Evolutionary conservation across 2,888 invertebrate species (phyloP).

Genomic region (Rambutsinella grinnellia): DNA sequence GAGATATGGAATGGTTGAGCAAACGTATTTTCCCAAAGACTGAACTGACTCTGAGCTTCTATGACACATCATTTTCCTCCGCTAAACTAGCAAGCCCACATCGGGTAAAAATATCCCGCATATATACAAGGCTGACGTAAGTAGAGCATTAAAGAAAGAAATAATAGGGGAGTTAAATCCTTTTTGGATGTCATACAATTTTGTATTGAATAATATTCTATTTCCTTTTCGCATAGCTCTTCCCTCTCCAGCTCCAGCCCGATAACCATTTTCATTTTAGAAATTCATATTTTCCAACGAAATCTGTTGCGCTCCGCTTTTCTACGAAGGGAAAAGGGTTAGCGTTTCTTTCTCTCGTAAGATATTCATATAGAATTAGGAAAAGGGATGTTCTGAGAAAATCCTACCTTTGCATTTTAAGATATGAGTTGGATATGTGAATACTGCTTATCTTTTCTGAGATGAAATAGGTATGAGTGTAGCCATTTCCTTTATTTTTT

Average conservation of each 20-base stretch:
- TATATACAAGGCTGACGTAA: constrained; percentile 32
- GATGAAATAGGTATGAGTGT: no score
- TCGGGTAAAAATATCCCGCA: neutral
- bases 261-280: constrained; percentile 16
- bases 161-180: constrained; percentile 55
- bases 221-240: neutral
- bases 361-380: neutral
- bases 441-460: no score
- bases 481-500: no score
- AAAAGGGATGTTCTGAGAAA: neutral
- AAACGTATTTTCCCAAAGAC: no score
- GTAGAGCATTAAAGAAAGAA: constrained; percentile 55
- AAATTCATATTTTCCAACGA: constrained; percentile 43
- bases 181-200: constrained; percentile 51
- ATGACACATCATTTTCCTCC: neutral
- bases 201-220: constrained; percentile 49
- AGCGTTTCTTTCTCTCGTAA: no score
- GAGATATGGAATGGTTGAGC: no score
- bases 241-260: constrained; percentile 6
- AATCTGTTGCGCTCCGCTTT: neutral
- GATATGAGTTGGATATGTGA: neutral
- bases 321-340: neutral
- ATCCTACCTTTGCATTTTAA: constrained; percentile 7
- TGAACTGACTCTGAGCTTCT: neutral
- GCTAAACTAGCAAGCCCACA: neutral